These are phyloP conservation scores for Oryctolagus cuniculus DNA, from an alignment of 2,113 vertebrate species.

Conservation along the genomic window mOryCun1.1 NC_091449.1:31601501-31602000, in stretches of 20 bases:
- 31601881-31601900: too few relatives aligned
- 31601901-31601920: background rate
- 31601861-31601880: background rate
- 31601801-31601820: background rate
- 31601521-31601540: background rate
- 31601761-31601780: background rate
- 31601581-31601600: background rate
- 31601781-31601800: background rate
- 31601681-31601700: background rate
- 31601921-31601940: background rate
- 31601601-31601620: background rate
- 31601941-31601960: rapidly evolving
- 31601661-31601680: background rate
- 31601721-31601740: background rate
- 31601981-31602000: too few relatives aligned
- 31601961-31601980: background rate
- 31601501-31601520: conserved; percentile 35
- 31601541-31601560: conserved; percentile 40
- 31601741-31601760: background rate
- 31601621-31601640: background rate
- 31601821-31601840: background rate
- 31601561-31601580: conserved; percentile 48
- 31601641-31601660: background rate
- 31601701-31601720: background rate
- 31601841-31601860: background rate